Base-by-base conservation (phyloP, 1,140 invertebrate genomes). In the Microplitis mediator region DNA sequence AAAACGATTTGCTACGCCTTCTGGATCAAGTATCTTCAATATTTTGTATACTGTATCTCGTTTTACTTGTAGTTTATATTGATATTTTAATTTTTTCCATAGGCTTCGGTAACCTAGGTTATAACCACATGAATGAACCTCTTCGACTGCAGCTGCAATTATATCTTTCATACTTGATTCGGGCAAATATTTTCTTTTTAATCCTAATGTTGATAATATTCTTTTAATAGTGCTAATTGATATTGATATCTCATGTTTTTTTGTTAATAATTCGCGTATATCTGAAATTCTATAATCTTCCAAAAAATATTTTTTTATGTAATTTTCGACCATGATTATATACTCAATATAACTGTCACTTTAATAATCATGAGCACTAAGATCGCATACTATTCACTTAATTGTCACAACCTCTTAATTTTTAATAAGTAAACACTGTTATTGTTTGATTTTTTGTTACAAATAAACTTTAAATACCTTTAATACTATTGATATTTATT, bases 21-120 rank as follows among this genome's bases (percentile, higher is more conserved):
- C 63, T 31, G 74, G 74, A 76, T 75, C 68, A 0, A 67, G 16
- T 35, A 34, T 50, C 39, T 52, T 32, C 4, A 75, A n/a, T 13
- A 71, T 16, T 14, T 14, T 8, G 11, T 51, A 56, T 64, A 39
- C 39, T 6, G 39, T 39, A 39, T 39, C 39, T 39, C 39, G 39
- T 2, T 39, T 39, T 11, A 39, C 39, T 11, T 39, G 39, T 11
- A 39, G 39, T 8, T 39, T 39, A 39, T 39, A 39, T 11, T 39
- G 6, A 6, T 6, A 39, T 39, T 39, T 31, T 32, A 74, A 39
- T 64, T 50, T 34, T n/a, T 63, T 32, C 66, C 66, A 74, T 50
- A 69, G 14, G 1, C 52, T 39, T 64, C 39, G 51, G 8, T 74
- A 74, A 4, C 72, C 72, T 9, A 74, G n/a, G 56, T 65, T 74